Evolutionary conservation across 2,113 vertebrate species (phyloP).

Genomic region (Donacobius atricapilla): DNA sequence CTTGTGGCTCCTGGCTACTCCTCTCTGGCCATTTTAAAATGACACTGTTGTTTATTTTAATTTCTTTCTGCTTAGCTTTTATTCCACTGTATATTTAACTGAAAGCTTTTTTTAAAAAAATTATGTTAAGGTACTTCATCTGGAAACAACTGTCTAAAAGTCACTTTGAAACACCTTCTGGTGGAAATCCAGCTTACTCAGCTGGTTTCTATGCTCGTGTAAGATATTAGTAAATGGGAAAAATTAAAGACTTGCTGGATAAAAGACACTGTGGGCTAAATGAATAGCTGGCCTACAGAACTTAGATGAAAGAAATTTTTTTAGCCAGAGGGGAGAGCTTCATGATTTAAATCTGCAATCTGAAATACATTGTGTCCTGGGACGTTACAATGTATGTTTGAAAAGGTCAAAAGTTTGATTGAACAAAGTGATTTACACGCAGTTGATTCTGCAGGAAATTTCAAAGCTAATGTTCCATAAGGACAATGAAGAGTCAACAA

Average conservation of each 20-base stretch:
- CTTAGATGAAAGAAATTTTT: not conserved
- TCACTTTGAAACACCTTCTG: not conserved
- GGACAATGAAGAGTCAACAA: not conserved
- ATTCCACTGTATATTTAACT: not conserved
- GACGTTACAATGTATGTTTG: not conserved
- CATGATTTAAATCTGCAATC: not conserved
- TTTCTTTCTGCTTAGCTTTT: not conserved
- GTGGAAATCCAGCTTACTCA: not conserved
- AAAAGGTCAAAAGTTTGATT: slow-evolving; percentile 18
- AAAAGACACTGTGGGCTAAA: not conserved
- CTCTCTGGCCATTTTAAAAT: not conserved
- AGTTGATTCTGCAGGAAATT: slow-evolving; percentile 9
- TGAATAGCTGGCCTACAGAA: not conserved
- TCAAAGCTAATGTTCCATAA: not conserved
- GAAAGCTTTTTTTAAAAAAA: not conserved
- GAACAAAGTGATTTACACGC: not conserved
- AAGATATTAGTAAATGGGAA: not conserved
- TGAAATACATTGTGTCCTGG: not conserved
- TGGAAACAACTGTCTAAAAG: not conserved
- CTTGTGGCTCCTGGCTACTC: not conserved
- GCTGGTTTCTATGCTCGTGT: not conserved
- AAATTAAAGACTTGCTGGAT: not conserved
- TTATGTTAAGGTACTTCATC: not conserved
- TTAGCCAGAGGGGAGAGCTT: not conserved
- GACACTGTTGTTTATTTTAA: not conserved